Evolutionary conservation across 2,888 invertebrate species (phyloP), one percentile per base, ranked within the genome.

Genomic region (Kuschelorhynchus macadamiae): DNA sequence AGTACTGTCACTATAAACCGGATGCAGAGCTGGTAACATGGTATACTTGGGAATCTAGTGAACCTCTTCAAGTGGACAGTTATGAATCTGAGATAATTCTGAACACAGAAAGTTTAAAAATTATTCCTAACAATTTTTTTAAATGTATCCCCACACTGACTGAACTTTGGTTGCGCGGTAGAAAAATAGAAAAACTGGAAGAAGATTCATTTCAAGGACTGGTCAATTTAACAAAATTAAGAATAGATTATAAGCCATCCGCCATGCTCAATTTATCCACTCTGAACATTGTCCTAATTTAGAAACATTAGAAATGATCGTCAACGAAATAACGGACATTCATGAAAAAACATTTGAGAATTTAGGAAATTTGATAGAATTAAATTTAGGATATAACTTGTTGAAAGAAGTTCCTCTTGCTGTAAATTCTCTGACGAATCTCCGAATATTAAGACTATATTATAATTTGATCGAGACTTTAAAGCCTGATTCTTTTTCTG

Each of bases 321-420:
- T 60, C 32, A 80, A 80, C 56, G 63, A 72, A 53, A 60, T 80
- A 16, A 36, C 63, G 7, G 20, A 39, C 11, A 61, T 78, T 8
- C 42, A 60, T 16, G 53, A 32, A 3, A 72, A 74, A 18, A 63
- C 71, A n/a, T 70, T 70, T 39, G 44, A 67, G 7, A 53, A 61
- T 16, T 66, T 79, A 12, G 36, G 46, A 9, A 74, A 72, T 57
- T 70, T 80, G 44, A 70, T 73, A 57, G 18, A 60, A 2, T 61
- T 81, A 41, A 78, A 80, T 70, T 64, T 81, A 46, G 78, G 76
- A 0, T 67, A 75, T 52, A 81, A 81, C 71, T 41, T 66, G 11
- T 53, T 81, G 14, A 71, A 72, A 32, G 52, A 52, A 47, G 68
- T 81, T n/a, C 65, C 73, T 44, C 72, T 73, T 20, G 67, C 77